phyloP scores from a whole-genome alignment of 2,888 invertebrate genomes.

The Drosophila multiciliata region DNA sequence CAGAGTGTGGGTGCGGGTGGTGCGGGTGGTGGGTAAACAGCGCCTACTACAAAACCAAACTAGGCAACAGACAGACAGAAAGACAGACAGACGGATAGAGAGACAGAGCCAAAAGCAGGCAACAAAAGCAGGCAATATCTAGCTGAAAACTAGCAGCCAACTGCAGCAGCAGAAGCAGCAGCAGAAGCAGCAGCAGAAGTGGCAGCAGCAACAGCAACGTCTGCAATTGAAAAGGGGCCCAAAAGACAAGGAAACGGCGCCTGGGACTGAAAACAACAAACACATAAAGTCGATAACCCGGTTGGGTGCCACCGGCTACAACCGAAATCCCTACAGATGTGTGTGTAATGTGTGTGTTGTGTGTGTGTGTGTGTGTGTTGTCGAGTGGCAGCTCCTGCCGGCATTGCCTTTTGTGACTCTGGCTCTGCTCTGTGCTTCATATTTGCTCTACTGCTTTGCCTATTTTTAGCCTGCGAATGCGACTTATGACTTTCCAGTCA shows the following conservation, averaged over 20 bases:
- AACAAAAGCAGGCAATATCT: constrained; percentile 52
- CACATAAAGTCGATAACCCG: constrained; percentile 79
- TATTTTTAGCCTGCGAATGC: constrained; percentile 63
- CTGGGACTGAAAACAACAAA: constrained; percentile 71
- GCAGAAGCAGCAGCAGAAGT: constrained; percentile 16
- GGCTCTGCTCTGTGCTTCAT: constrained; percentile 47
- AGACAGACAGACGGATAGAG: background rate
- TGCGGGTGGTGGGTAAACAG: constrained; percentile 2
- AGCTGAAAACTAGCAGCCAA: constrained; percentile 34
- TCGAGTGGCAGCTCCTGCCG: constrained; percentile 20
- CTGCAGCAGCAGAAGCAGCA: constrained; percentile 18
- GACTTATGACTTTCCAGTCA: constrained; percentile 69
- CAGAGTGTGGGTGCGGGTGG: constrained; percentile 7
- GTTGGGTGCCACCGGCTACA: constrained; percentile 59
- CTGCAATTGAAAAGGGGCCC: constrained; percentile 72
- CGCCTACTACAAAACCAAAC: constrained; percentile 27
- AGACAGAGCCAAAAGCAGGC: constrained; percentile 12
- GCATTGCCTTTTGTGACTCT: constrained; percentile 24
- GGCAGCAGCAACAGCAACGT: constrained; percentile 25
- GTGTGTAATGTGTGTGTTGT: constrained; percentile 20
- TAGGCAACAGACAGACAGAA: constrained; percentile 12
- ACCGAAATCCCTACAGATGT: constrained; percentile 40
- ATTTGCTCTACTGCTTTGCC: constrained; percentile 77
- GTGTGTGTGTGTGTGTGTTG: constrained; percentile 29
- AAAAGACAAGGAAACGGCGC: constrained; percentile 63